Evolutionary conservation across 2,797 vertebrate species (phyloP), one percentile per base, ranked within the genome.

Genomic region (Crax fasciolata): DNA sequence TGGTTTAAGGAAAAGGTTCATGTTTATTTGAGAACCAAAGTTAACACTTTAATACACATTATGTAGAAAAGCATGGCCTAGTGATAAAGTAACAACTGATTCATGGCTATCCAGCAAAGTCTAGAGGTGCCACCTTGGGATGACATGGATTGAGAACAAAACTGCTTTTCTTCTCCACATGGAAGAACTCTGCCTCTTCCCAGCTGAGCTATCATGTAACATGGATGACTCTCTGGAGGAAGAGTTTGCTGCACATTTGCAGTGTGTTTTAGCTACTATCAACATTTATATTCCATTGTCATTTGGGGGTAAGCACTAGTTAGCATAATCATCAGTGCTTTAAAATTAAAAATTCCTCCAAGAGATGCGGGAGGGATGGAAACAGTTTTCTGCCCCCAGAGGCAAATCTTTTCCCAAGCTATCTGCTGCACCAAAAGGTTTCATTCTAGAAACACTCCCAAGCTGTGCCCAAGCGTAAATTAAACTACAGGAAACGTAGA

Each of bases 211-310:
- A 87, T 91, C 94, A 44, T 32, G 63, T 78, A 78, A 83, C 0
- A 0, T 15, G 35, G 78, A 92, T 82, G 84, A 76, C 84, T 96
- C 95, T 87, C 93, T 57, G 65, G 90, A 81, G 90, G 76, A 80
- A 94, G 89, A 30, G 15, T 87, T 59, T 78, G 72, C 70, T 83
- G 73, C 83, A 79, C 63, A 63, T 90, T 95, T 92, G 87, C 90
- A 90, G 58, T 93, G 58, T 91, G 70, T 90, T 97, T 97, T 93
- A 91, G 92, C 89, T 95, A 93, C 92, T 79, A 51, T 90, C 88
- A 96, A 96, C 91, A 87, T 94, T 91, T 94, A 87, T 94, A 97
- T 96, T 93, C 79, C 83, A 88, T 89, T 84, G 89, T 87, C 90
- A 94, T 95, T 96, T 92, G 74, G 87, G 86, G 89, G 77, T 93